phyloP scores from a whole-genome alignment of 2,888 invertebrate species.

The Gerris lacustris region DNA sequence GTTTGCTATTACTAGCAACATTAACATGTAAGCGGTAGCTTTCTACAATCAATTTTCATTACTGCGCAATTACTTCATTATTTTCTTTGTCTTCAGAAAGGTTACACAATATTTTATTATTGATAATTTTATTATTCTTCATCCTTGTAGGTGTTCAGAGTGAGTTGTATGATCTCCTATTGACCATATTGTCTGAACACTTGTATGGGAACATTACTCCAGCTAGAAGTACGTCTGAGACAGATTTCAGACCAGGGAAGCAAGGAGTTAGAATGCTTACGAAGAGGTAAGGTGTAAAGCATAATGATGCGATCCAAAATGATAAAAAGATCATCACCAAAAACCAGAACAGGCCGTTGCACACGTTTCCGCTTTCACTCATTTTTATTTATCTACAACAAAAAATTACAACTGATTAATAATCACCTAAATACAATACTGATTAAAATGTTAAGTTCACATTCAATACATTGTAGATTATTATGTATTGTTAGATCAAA shows the following conservation, averaged over 20 bases:
- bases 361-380: not conserved
- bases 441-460: too few species aligned
- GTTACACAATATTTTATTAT: too few species aligned
- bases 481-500: too few species aligned
- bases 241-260: constrained; percentile 32
- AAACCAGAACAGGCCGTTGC: constrained; percentile 35
- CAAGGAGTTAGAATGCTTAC: constrained; percentile 36
- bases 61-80: too few species aligned
- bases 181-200: constrained; percentile 36
- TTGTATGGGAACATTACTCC: constrained; percentile 36
- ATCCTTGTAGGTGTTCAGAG: not conserved
- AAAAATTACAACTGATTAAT: not conserved
- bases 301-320: constrained; percentile 35
- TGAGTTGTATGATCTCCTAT: constrained; percentile 34
- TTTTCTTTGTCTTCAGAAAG: too few species aligned
- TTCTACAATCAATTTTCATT: too few species aligned
- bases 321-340: constrained; percentile 35
- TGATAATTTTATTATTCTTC: too few species aligned
- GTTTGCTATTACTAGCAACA: too few species aligned
- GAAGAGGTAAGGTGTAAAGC: constrained; percentile 35
- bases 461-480: too few species aligned
- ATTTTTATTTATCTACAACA: not conserved
- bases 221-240: constrained; percentile 34
- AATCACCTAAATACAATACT: too few species aligned
- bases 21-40: too few species aligned